Evolutionary conservation across 1,140 invertebrate genomes (phyloP).

Genomic region (Venturia canescens): DNA sequence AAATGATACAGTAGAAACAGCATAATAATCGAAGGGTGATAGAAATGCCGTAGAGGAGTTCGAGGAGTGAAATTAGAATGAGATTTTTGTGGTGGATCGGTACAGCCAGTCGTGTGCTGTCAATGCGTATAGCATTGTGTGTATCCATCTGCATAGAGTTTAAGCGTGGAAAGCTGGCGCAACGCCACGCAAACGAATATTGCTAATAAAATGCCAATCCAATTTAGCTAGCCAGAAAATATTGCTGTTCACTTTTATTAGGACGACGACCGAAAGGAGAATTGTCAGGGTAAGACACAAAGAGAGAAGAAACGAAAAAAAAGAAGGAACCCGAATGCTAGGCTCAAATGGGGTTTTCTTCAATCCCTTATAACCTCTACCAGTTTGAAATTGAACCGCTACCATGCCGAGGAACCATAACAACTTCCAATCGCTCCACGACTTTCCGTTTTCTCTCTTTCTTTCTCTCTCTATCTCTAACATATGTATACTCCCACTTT

Average conservation of each 20-base stretch:
- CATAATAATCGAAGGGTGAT: not conserved
- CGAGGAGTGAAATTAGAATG: conserved; percentile 1
- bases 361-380: conserved; percentile 2
- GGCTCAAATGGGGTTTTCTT: not conserved
- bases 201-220: conserved; percentile 65
- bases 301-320: conserved; percentile 14
- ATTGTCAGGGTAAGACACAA: conserved; percentile 12
- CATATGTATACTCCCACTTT: not conserved
- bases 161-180: conserved; percentile 41
- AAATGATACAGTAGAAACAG: too few relatives aligned
- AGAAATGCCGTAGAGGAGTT: not conserved
- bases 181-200: conserved; percentile 62
- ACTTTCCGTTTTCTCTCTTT: not conserved
- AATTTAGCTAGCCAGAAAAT: conserved; percentile 61
- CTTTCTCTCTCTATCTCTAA: not conserved
- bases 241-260: conserved; percentile 51
- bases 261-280: not conserved
- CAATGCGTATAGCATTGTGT: not conserved
- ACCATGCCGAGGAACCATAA: conserved; percentile 25
- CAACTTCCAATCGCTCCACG: conserved; percentile 10
- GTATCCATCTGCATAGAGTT: conserved; percentile 6
- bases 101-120: not conserved
- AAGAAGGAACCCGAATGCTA: conserved; percentile 1
- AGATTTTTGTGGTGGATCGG: conserved; percentile 17
- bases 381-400: conserved; percentile 32